Base-by-base conservation (phyloP, 2,113 vertebrate species). In the Candoia aspera region DNA sequence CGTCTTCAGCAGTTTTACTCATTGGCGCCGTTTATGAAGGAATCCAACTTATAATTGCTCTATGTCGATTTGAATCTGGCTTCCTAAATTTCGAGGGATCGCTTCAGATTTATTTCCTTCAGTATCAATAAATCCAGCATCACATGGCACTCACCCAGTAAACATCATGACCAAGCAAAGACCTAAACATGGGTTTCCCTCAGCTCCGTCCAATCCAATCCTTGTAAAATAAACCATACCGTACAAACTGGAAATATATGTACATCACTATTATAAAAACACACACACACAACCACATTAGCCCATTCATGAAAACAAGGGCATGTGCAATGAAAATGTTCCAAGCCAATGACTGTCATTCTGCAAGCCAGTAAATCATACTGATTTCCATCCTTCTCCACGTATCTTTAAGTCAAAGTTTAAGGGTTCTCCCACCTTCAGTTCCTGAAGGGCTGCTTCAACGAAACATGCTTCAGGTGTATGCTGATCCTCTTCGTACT, bases 381-480 rank as follows among this genome's bases (percentile, higher is more conserved):
- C 12, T 1, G 58, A 53, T 46, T n/a, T 2, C 62, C 29, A n/a
- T 2, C 8, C 46, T 17, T 6, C 86, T 42, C 55, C n/a, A 2
- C 17, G 5, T 19, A 33, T 5, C 54, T 8, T n/a, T 53, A 64
- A 19, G 8, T n/a, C 13, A 42, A 60, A 8, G 29, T 46, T n/a
- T 33, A 37, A 2, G 57, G 12, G 24, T 84, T 53, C 8, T 89
- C 87, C 87, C 92, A 99, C 99, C 98, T 99, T 98, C 94, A 99
- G 96, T 91, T 98, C 98, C 95, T 98, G 98, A 60, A 99, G 98
- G 90, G 99, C 99, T 0, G 98, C 98, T 97, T 99, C 98, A 94
- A 99, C 98, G 95, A 99, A 99, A 96, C 99, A 99, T 92, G 97
- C 97, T 92, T 99, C 98, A 0, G 98, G 97, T 4, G 97, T 97